phyloP scores from a whole-genome alignment of 2,797 vertebrate species.

The Dipus sagitta region DNA sequence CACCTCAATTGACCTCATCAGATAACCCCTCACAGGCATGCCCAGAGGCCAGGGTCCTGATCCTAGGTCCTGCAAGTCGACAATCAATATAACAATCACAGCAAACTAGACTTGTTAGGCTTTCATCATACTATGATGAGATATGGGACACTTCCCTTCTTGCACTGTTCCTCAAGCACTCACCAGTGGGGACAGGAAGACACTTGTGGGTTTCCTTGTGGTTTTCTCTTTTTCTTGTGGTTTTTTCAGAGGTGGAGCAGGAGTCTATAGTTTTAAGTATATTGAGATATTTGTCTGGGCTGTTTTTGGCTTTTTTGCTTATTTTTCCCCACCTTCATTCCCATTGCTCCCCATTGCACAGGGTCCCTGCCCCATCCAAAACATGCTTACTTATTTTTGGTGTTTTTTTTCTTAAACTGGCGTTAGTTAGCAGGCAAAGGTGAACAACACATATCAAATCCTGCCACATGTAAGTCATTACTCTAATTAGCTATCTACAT shows the following conservation, averaged over 20 bases:
- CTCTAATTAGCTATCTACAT: constrained; percentile 27
- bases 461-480: background rate
- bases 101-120: too few relatives aligned
- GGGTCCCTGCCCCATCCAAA: too few relatives aligned
- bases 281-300: constrained; percentile 12
- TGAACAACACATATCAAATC: constrained; percentile 62
- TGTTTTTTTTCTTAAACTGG: constrained; percentile 35
- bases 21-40: too few relatives aligned
- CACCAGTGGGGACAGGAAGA: constrained; percentile 64
- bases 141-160: background rate
- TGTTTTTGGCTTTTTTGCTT: constrained; percentile 39
- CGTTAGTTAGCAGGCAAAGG: constrained; percentile 59
- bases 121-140: too few relatives aligned
- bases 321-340: background rate
- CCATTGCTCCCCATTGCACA: too few relatives aligned
- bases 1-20: too few relatives aligned
- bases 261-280: constrained; percentile 31
- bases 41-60: too few relatives aligned
- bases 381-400: too few relatives aligned
- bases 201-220: constrained; percentile 67
- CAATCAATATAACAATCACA: too few relatives aligned
- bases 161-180: constrained; percentile 22
- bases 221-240: constrained; percentile 54
- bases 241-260: background rate
- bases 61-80: too few relatives aligned